Conservation (phyloP, 2,113 vertebrate species). For the Podilymbus podiceps region DNA sequence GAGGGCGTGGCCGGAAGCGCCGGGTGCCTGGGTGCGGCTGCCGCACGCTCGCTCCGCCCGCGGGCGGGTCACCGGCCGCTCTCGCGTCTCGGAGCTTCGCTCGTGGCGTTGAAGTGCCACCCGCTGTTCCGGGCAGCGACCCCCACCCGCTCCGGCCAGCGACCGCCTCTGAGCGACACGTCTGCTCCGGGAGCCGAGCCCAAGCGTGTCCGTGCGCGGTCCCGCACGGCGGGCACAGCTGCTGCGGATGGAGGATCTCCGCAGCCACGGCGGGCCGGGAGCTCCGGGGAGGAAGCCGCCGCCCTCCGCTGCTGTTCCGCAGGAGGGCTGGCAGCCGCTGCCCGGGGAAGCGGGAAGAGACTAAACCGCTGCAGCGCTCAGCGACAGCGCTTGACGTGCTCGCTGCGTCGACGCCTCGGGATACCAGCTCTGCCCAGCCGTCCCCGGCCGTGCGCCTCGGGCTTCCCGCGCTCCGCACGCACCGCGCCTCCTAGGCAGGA, state of each 20-base stretch:
- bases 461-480: too few species aligned
- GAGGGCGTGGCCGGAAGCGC: background rate
- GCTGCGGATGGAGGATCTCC: fast-evolving
- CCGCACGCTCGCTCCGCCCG: too few species aligned
- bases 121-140: fast-evolving
- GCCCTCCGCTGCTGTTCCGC: fast-evolving
- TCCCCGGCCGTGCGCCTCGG: too few species aligned
- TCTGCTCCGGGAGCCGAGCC: fast-evolving
- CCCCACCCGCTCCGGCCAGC: background rate
- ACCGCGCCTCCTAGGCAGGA: fast-evolving
- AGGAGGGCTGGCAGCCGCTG: background rate
- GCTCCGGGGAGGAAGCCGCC: background rate
- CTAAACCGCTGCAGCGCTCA: fast-evolving
- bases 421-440: too few species aligned
- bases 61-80: background rate
- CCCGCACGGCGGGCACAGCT: fast-evolving
- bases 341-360: fast-evolving
- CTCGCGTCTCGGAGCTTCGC: background rate
- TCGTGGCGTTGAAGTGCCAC: fast-evolving
- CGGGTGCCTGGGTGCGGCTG: fast-evolving
- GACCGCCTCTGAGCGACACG: background rate
- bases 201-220: fast-evolving
- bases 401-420: too few species aligned
- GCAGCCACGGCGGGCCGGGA: fast-evolving
- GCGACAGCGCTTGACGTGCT: too few species aligned